A percentile compares a stretch with the other conserved stretches of the same genome.
These are phyloP conservation scores for Popillia japonica DNA, from an alignment of 1,140 invertebrate species.

Conservation along the genomic window DNA sequence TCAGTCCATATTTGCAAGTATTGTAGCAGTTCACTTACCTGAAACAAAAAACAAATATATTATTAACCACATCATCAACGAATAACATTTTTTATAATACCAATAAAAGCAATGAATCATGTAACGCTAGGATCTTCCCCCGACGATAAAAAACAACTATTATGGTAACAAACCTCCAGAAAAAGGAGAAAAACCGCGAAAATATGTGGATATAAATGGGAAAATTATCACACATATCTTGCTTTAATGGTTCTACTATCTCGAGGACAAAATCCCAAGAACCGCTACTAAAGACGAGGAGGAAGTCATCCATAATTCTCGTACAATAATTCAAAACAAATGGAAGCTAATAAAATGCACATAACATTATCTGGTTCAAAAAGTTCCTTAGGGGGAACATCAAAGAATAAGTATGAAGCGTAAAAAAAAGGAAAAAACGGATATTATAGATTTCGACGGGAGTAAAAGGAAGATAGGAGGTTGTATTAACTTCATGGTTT, in stretches of 20 bases:
- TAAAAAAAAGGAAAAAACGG: not conserved
- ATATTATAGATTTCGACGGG: not conserved
- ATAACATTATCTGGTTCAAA: constrained; percentile 32
- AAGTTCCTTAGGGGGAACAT: not conserved
- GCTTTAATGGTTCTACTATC: constrained; percentile 33
- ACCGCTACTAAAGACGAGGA: constrained; percentile 16
- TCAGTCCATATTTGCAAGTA: too few species aligned
- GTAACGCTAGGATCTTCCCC: not conserved
- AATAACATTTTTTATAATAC: not conserved
- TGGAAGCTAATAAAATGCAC: constrained; percentile 41
- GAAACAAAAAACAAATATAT: not conserved
- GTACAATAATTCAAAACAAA: constrained; percentile 39
- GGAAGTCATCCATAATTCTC: constrained; percentile 40
- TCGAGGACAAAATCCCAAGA: constrained; percentile 27
- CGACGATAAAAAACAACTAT: constrained; percentile 12
- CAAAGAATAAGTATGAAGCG: not conserved
- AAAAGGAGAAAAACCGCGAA: constrained; percentile 1
- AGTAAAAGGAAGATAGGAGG: not conserved
- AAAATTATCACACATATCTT: constrained; percentile 26
- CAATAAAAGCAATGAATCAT: constrained; percentile 1
- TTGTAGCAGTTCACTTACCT: not conserved
- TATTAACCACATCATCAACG: not conserved
- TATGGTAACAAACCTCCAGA: not conserved
- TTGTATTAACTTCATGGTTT: not conserved
- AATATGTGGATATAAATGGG: constrained; percentile 24